These are phyloP conservation scores for Atrichornis clamosus DNA, from an alignment of 2,113 vertebrate species.

Conservation along the genomic window DNA sequence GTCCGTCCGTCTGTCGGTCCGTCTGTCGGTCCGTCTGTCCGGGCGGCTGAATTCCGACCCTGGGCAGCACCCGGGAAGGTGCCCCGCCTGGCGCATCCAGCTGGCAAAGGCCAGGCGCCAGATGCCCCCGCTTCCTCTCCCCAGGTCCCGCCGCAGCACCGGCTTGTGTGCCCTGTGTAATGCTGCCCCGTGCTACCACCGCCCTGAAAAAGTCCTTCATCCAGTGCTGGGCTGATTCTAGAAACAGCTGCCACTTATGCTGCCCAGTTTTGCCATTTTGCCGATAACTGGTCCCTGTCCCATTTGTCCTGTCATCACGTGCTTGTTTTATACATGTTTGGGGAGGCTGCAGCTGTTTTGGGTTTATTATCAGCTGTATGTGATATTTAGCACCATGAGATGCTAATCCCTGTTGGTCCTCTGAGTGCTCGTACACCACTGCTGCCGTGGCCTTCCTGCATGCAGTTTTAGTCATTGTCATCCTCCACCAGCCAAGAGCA, in stretches of 20 bases:
- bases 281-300: background rate
- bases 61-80: accelerated
- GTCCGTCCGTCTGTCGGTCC: too few species aligned
- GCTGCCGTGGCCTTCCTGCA: background rate
- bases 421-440: accelerated
- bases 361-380: background rate
- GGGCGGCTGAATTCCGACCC: background rate
- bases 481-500: background rate
- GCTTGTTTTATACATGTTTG: background rate
- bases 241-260: background rate
- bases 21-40: background rate
- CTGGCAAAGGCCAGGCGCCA: too few species aligned
- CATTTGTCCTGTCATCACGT: background rate
- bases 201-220: background rate
- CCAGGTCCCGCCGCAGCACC: background rate
- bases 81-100: background rate
- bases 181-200: accelerated
- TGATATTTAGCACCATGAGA: background rate
- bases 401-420: background rate
- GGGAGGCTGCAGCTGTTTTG: background rate
- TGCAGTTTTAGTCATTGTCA: background rate
- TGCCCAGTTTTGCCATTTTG: background rate
- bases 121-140: accelerated
- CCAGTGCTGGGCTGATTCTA: background rate
- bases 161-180: accelerated